Conservation (phyloP, 2,113 vertebrate species). For the Ranitomeya imitator region DNA sequence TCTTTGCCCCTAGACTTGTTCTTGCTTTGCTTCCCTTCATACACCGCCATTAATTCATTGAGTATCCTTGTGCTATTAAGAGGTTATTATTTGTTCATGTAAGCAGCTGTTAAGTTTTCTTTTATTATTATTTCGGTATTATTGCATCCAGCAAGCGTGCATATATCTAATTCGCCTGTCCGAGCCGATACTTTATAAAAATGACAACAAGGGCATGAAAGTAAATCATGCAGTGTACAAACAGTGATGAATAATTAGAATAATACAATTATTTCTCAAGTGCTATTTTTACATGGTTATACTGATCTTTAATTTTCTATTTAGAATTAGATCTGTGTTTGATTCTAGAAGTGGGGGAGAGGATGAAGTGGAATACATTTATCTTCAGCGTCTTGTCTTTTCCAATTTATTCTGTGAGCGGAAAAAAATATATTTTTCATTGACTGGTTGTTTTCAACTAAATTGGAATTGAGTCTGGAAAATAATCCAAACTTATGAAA, state of each 20-base stretch:
- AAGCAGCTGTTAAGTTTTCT: constrained; percentile 24
- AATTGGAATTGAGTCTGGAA: constrained; percentile 58
- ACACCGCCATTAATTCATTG: constrained; percentile 16
- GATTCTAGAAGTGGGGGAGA: constrained; percentile 22
- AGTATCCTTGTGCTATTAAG: background rate
- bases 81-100: constrained; percentile 35
- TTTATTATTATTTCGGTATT: constrained; percentile 33
- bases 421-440: constrained; percentile 61
- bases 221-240: constrained; percentile 13
- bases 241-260: constrained; percentile 39
- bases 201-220: background rate
- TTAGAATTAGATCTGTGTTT: constrained; percentile 31
- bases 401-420: constrained; percentile 57
- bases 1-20: background rate
- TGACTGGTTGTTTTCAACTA: constrained; percentile 62
- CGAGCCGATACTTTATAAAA: background rate
- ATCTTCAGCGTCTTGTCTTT: constrained; percentile 58
- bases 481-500: constrained; percentile 61
- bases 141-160: background rate
- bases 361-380: constrained; percentile 35
- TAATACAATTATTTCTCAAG: constrained; percentile 44
- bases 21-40: background rate
- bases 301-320: constrained; percentile 7
- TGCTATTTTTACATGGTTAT: constrained; percentile 28
- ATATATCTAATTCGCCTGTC: background rate